phyloP scores from a whole-genome alignment of 2,888 invertebrate species.

The Glyphotaelius pellucidus region DNA sequence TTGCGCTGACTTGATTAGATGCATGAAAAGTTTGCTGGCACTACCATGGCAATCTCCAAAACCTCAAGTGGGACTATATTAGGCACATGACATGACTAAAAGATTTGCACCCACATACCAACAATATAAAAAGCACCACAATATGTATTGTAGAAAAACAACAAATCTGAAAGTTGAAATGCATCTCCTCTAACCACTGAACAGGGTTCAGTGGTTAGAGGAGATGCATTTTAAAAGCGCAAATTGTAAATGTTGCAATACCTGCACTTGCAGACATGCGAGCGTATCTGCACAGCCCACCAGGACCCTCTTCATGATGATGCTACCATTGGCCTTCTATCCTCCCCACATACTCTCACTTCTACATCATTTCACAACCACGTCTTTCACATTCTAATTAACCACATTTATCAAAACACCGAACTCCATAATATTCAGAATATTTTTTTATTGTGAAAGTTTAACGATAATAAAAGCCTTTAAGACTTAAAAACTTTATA shows the following conservation, averaged over 20 bases:
- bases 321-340: neutral
- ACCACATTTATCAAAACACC: neutral
- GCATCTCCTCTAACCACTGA: too few species aligned
- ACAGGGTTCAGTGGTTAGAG: neutral
- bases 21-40: too few species aligned
- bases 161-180: neutral
- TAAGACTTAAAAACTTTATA: neutral
- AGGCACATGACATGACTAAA: too few species aligned
- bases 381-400: neutral
- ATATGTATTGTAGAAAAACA: neutral
- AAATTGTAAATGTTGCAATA: neutral
- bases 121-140: neutral
- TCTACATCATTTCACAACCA: constrained; percentile 10
- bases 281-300: constrained; percentile 78
- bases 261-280: constrained; percentile 75
- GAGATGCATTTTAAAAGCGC: neutral
- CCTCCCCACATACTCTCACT: neutral
- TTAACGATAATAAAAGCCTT: neutral
- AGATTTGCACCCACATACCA: too few species aligned
- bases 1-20: too few species aligned
- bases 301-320: constrained; percentile 76
- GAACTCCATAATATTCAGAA: neutral
- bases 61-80: too few species aligned
- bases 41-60: too few species aligned
- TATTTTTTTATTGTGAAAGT: neutral